These are phyloP conservation scores for Torymus texanus DNA, from an alignment of 2,888 invertebrate species.

Conservation along the genomic window DNA sequence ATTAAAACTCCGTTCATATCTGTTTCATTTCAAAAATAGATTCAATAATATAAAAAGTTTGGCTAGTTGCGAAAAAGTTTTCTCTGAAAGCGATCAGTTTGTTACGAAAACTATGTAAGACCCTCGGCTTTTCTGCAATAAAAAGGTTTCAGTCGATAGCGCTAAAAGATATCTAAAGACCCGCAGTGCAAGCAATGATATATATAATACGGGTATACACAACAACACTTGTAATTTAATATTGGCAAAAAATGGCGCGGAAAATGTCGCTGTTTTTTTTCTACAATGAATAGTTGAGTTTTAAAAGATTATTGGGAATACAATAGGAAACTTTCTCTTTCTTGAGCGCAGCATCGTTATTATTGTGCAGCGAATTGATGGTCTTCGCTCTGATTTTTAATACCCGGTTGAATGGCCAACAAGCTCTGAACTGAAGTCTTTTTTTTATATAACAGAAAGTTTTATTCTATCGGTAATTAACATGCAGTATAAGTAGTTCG, in stretches of 20 bases:
- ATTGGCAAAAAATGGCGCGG: background rate
- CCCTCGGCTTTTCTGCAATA: background rate
- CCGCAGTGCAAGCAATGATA: background rate
- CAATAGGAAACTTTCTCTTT: constrained; percentile 49
- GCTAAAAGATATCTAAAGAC: constrained; percentile 1
- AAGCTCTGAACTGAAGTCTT: constrained; percentile 11
- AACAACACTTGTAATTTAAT: background rate
- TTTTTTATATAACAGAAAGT: constrained; percentile 6
- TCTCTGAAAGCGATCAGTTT: too few species aligned
- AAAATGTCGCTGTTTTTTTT: background rate
- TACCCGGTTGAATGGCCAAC: constrained; percentile 36
- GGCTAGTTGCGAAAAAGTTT: too few species aligned
- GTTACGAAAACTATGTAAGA: background rate
- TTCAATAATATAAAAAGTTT: too few species aligned
- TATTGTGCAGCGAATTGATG: constrained; percentile 45
- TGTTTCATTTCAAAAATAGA: too few species aligned
- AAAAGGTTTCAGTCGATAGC: background rate
- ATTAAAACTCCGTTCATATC: too few species aligned
- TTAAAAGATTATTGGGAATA: constrained; percentile 22
- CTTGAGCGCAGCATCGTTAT: constrained; percentile 30
- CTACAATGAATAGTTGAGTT: constrained; percentile 6
- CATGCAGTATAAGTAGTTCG: background rate
- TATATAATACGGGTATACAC: background rate
- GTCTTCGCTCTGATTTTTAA: constrained; percentile 29
- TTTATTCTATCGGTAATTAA: background rate